A percentile compares a stretch with the other conserved stretches of the same genome.
These are phyloP conservation scores for Nothocercus nigrocapillus DNA, from an alignment of 2,113 vertebrate species.

Conservation along the genomic window DNA sequence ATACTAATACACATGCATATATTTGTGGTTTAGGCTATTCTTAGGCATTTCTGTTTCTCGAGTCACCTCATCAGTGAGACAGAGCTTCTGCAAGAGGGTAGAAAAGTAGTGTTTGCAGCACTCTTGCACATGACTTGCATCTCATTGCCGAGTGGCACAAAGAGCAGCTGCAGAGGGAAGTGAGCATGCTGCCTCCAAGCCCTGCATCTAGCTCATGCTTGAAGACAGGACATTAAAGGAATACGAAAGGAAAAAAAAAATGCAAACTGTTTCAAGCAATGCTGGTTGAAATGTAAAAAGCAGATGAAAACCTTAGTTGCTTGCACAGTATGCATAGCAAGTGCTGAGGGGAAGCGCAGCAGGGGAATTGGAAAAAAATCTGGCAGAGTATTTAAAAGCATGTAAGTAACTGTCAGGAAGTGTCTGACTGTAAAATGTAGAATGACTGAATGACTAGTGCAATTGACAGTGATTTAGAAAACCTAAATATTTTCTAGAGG, in stretches of 20 bases:
- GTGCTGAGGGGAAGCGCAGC: background rate
- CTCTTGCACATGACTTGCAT: background rate
- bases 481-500: background rate
- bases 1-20: background rate
- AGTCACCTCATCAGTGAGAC: background rate
- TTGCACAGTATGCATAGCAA: background rate
- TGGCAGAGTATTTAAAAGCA: constrained; percentile 3
- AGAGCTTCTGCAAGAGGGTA: background rate
- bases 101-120: fast-evolving
- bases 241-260: background rate
- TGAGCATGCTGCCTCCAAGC: background rate
- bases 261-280: background rate
- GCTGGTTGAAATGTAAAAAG: background rate
- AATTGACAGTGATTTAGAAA: background rate
- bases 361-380: background rate
- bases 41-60: background rate
- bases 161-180: background rate
- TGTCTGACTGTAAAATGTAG: background rate
- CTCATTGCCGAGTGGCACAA: background rate
- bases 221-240: background rate
- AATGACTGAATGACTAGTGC: background rate
- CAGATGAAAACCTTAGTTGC: background rate
- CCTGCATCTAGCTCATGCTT: background rate
- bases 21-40: background rate
- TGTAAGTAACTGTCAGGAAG: background rate